A percentile compares a stretch with the other conserved stretches of the same genome.
Evolutionary conservation across 2,888 invertebrate genomes (phyloP).

Genomic region (Caenorhabditis sp.): DNA sequence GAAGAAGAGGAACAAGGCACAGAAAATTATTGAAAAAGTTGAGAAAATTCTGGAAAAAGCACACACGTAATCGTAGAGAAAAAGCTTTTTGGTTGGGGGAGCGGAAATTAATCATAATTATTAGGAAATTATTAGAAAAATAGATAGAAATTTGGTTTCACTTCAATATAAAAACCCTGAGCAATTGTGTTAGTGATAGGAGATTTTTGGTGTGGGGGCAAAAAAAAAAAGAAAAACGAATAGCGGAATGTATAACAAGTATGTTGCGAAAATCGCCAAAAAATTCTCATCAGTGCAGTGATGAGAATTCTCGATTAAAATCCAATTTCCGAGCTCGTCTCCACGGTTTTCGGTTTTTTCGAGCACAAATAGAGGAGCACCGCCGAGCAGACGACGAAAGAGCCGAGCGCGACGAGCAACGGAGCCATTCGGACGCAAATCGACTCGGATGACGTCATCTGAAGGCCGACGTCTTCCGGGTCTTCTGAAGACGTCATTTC

Average conservation of each 20-base stretch:
- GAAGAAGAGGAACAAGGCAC: neutral
- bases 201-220: no score
- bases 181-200: slow-evolving; percentile 37
- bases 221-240: neutral
- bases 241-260: slow-evolving; percentile 37
- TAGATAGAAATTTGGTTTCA: slow-evolving; percentile 34
- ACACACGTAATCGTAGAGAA: slow-evolving; percentile 29
- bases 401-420: slow-evolving; percentile 39
- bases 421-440: slow-evolving; percentile 48
- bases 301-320: slow-evolving; percentile 14
- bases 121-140: neutral
- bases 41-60: no score
- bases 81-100: slow-evolving; percentile 18
- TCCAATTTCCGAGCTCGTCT: slow-evolving; percentile 3
- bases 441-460: slow-evolving; percentile 3
- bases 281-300: slow-evolving; percentile 38
- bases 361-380: slow-evolving; percentile 48
- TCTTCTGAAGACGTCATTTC: slow-evolving; percentile 21
- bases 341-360: slow-evolving; percentile 36
- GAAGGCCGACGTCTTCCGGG: neutral
- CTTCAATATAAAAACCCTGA: slow-evolving; percentile 30
- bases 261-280: neutral
- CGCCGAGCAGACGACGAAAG: slow-evolving; percentile 39
- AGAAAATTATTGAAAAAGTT: neutral
- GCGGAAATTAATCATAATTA: neutral